Conservation (phyloP, 2,113 vertebrate species). For the Pseudopodoces humilis region DNA sequence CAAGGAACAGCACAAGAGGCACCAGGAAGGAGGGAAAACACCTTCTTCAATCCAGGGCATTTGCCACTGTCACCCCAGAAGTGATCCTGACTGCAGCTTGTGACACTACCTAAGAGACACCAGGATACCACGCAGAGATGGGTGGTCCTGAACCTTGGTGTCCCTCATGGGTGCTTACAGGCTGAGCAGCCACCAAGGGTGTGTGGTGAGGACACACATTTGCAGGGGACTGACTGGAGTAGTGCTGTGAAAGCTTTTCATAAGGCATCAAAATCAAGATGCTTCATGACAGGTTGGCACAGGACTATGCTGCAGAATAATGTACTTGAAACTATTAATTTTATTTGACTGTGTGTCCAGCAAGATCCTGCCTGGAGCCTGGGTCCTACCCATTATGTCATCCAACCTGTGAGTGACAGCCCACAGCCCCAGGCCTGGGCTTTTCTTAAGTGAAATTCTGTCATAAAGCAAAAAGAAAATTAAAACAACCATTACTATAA, state of each 20-base stretch:
- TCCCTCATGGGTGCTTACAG: neutral
- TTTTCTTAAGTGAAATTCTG: neutral
- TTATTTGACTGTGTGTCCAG: neutral
- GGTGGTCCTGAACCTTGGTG: neutral
- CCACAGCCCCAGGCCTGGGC: neutral
- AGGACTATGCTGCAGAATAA: neutral
- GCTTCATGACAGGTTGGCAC: neutral
- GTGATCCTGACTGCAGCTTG: neutral
- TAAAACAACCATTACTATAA: neutral
- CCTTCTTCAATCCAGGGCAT: neutral
- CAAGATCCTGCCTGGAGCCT: neutral
- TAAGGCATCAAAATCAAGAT: neutral
- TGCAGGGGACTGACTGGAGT: neutral
- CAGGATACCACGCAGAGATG: neutral
- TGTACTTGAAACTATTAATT: neutral
- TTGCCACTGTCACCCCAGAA: neutral
- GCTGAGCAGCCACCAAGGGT: neutral
- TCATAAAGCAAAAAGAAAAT: neutral
- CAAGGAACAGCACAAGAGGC: neutral
- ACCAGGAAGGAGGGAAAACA: neutral
- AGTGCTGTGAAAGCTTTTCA: neutral
- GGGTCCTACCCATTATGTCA: neutral
- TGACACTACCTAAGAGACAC: neutral
- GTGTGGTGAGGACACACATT: accelerated
- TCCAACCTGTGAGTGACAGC: neutral